A percentile compares a stretch with the other conserved stretches of the same genome.
Conservation (phyloP, 1,140 invertebrate species). For the Saccostrea glomerata region DNA sequence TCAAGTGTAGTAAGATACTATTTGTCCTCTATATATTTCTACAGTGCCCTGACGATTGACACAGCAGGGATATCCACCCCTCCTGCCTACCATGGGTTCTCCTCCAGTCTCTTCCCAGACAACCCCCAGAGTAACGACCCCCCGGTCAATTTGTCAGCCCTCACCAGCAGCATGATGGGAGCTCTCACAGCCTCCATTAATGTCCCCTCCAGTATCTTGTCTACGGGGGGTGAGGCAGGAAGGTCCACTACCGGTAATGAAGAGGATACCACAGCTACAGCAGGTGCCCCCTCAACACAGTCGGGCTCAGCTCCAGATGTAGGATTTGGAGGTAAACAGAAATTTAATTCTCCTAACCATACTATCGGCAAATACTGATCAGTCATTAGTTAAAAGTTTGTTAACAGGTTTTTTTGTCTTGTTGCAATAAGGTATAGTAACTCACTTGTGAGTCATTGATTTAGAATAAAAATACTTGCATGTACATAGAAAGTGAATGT, state of each 20-base stretch:
- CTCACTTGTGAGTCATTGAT: no score
- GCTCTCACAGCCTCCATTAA: constrained; percentile 24
- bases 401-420: no score
- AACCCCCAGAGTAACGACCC: not conserved
- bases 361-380: no score
- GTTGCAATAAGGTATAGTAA: no score
- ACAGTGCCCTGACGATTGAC: constrained; percentile 9
- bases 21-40: not conserved
- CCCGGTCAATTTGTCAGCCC: not conserved
- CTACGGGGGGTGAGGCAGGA: not conserved
- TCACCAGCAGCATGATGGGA: constrained; percentile 34
- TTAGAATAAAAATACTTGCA: no score
- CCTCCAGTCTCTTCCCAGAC: constrained; percentile 20
- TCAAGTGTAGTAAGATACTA: no score
- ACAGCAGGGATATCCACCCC: not conserved
- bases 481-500: no score
- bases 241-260: not conserved
- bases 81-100: constrained; percentile 11
- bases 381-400: no score
- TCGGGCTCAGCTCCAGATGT: not conserved
- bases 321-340: constrained; percentile 36
- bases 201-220: constrained; percentile 21
- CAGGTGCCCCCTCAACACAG: not conserved
- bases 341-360: not conserved
- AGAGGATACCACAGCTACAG: not conserved